Percentiles rank a stretch among this genome's conserved stretches.
These are phyloP conservation scores for Dryocosmus kuriphilus DNA, from an alignment of 2,888 invertebrate species.

Conservation along the genomic window DNA sequence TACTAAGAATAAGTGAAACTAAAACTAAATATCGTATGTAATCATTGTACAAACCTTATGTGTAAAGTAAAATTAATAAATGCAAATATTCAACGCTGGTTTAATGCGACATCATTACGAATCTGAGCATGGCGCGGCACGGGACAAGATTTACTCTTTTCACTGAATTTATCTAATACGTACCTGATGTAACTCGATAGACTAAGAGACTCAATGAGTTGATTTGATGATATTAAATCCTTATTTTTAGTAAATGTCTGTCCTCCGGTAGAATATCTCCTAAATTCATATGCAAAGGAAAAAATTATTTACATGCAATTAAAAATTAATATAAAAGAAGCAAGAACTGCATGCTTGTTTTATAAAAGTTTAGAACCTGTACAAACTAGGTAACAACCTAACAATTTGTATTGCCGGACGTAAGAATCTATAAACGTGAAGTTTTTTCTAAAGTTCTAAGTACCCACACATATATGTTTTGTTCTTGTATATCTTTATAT, in stretches of 20 bases:
- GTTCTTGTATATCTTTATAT: not conserved
- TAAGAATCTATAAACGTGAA: not conserved
- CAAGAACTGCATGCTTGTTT: constrained; percentile 36
- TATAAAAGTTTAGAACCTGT: not conserved
- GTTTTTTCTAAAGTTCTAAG: not conserved
- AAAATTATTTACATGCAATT: constrained; percentile 55
- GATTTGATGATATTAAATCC: constrained; percentile 72
- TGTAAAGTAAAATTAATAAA: too few relatives aligned
- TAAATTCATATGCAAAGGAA: constrained; percentile 57
- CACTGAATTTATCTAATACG: constrained; percentile 47
- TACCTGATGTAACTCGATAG: constrained; percentile 75
- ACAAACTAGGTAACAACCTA: not conserved
- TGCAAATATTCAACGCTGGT: too few relatives aligned
- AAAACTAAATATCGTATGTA: too few relatives aligned
- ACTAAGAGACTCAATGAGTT: constrained; percentile 74
- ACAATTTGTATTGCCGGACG: too few relatives aligned
- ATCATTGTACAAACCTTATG: too few relatives aligned
- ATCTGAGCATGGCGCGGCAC: not conserved
- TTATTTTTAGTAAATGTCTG: constrained; percentile 74
- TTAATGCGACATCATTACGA: too few relatives aligned
- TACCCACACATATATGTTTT: not conserved
- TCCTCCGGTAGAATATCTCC: constrained; percentile 74
- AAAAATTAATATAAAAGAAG: constrained; percentile 55
- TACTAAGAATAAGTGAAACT: too few relatives aligned
- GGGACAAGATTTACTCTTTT: too few relatives aligned